Percentiles rank a stretch among this genome's conserved stretches.
Conservation (phyloP, 2,888 invertebrate species). For the Caenorhabditis uteleia region DNA sequence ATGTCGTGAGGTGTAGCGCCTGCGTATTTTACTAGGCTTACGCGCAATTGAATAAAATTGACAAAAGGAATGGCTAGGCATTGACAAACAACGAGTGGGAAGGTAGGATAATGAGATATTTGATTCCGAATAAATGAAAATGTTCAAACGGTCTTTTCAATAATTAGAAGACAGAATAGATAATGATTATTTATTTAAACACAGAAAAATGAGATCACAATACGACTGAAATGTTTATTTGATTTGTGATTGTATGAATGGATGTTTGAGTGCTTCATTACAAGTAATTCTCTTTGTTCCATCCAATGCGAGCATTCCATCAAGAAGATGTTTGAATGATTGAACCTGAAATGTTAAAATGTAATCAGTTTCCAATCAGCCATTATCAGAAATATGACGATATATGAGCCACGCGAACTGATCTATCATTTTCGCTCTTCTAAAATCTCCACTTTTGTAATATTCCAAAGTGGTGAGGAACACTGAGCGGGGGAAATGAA, state of each 20-base stretch:
- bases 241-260: constrained; percentile 79
- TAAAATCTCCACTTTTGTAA: constrained; percentile 34
- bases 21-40: constrained; percentile 8
- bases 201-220: no score
- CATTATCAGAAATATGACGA: constrained; percentile 31
- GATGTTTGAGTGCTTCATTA: constrained; percentile 95
- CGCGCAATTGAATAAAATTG: no score
- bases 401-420: constrained; percentile 40
- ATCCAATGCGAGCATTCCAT: constrained; percentile 98
- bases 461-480: constrained; percentile 32
- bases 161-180: no score
- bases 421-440: constrained; percentile 19
- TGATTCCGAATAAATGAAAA: no score
- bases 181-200: no score
- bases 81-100: no score
- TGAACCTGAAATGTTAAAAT: constrained; percentile 35
- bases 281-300: constrained; percentile 91
- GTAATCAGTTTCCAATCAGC: constrained; percentile 43
- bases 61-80: no score
- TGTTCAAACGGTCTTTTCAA: no score
- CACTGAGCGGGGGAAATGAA: constrained; percentile 21
- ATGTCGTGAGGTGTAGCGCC: constrained; percentile 20
- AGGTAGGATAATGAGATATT: no score
- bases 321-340: constrained; percentile 83
- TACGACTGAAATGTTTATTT: constrained; percentile 29